Evolutionary conservation across 2,888 invertebrate genomes (phyloP).

Genomic region (Crocallis elinguaria): DNA sequence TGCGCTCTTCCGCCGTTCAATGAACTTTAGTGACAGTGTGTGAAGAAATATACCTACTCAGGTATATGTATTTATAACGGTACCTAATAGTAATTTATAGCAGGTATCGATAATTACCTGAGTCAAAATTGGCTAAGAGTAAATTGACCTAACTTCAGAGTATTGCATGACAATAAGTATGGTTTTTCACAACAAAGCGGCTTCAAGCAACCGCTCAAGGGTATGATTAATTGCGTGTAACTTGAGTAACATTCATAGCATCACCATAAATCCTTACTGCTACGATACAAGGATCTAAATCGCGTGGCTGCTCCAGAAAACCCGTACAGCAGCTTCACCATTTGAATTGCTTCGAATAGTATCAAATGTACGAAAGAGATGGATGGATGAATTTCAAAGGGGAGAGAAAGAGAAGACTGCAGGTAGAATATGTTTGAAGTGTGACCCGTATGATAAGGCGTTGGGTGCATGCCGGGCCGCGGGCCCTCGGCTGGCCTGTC

Average conservation of each 20-base stretch:
- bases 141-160: neutral
- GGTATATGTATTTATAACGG: too few species aligned
- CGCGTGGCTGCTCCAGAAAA: conserved; percentile 7
- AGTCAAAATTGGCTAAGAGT: neutral
- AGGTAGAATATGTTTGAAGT: conserved; percentile 44
- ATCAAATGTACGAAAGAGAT: conserved; percentile 41
- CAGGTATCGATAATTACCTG: too few species aligned
- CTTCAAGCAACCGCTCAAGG: conserved; percentile 22
- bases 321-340: conserved; percentile 14
- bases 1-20: too few species aligned
- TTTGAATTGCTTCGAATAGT: conserved; percentile 23
- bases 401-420: conserved; percentile 43
- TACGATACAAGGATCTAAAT: conserved; percentile 20
- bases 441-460: conserved; percentile 52
- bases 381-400: conserved; percentile 26
- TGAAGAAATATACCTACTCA: too few species aligned
- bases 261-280: conserved; percentile 1
- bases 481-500: conserved; percentile 60
- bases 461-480: conserved; percentile 24
- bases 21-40: too few species aligned
- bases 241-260: neutral
- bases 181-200: conserved; percentile 13
- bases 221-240: conserved; percentile 5
- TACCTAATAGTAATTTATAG: too few species aligned
- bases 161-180: neutral